These are phyloP conservation scores for Ammodytes marinus DNA, from an alignment of 2,113 vertebrate genomes.

Conservation along the genomic window DNA sequence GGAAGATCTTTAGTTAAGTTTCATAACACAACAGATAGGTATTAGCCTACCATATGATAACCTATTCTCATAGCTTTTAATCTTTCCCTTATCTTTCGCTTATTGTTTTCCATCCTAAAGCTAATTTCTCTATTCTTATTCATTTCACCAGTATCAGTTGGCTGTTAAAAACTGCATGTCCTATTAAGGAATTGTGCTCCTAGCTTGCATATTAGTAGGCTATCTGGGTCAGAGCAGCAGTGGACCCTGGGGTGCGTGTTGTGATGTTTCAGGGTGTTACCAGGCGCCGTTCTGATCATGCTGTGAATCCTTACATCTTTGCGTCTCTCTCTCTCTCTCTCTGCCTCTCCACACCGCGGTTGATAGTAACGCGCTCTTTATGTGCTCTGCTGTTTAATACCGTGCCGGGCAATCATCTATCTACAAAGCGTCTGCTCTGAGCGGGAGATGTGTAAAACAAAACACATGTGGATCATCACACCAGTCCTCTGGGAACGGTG, in stretches of 20 bases:
- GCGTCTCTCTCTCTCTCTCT: slow-evolving; percentile 26
- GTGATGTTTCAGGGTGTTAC: slow-evolving; percentile 15
- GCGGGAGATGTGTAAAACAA: slow-evolving; percentile 2
- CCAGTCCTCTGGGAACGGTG: slow-evolving; percentile 4
- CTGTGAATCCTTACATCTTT: slow-evolving; percentile 42
- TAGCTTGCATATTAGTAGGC: slow-evolving; percentile 3
- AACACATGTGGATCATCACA: background rate
- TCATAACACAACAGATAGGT: background rate
- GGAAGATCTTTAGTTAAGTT: background rate
- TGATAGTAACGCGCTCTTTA: background rate
- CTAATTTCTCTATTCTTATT: slow-evolving; percentile 46
- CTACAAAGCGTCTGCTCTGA: slow-evolving; percentile 12
- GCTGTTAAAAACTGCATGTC: slow-evolving; percentile 46
- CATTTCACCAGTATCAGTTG: slow-evolving; percentile 39
- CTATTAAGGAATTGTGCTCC: slow-evolving; percentile 65
- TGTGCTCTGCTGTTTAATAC: slow-evolving; percentile 18
- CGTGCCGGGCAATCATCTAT: background rate
- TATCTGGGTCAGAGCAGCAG: slow-evolving; percentile 67
- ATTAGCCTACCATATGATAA: slow-evolving; percentile 2
- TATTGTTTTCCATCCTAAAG: slow-evolving; percentile 5
- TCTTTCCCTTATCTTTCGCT: background rate
- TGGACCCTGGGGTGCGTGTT: slow-evolving; percentile 44
- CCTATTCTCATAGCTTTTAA: slow-evolving; percentile 14
- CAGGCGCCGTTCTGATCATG: slow-evolving; percentile 42
- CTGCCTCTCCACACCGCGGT: background rate